Base-by-base conservation (phyloP, 2,888 invertebrate species). In the Lasioglossum calceatum region DNA sequence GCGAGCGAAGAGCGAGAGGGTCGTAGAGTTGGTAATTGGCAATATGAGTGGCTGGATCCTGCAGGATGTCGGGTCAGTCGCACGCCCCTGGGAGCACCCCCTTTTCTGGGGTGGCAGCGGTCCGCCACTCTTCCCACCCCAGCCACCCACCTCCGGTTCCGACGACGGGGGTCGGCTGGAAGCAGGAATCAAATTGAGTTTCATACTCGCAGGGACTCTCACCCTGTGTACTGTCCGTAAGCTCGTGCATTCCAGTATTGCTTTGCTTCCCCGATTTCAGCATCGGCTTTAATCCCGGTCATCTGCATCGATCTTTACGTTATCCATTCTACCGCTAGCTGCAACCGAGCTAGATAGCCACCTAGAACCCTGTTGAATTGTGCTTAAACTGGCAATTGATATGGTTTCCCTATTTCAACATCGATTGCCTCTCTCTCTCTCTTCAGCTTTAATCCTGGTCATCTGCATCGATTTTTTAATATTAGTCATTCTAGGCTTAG, bases 21-120 rank as follows among this genome's bases (percentile, higher is more conserved):
- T 93, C 93, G 94, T 92, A 89, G 94, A 95, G 95, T 95, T 95
- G 94, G 95, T 95, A 95, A 95, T 95, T 95, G 95, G 95, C 95
- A 95, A 95, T 95, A 95, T 95, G 95, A 95, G 95, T 94, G 94
- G 94, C 93, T 94, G 94, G 93, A 94, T 93, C 94, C 93, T 92
- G 92, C 90, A 92, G 92, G 93, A 94, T 94, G 94, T 94, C 94
- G 95, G 95, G 95, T 95, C 95, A 95, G 93, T 95, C 94, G 94
- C 94, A 93, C 90, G 93, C 95, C 95, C 95, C 91, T 92, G 95
- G 95, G 94, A 94, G 93, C 93, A 93, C 90, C 93, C 92, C 93
- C 92, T 92, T 93, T 94, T 92, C 93, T 92, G 92, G 92, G 92
- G 92, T 92, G 92, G 91, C 86, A 87, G 84, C 86, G 84, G 89